Percentiles rank a stretch among this genome's conserved stretches.
phyloP scores from a whole-genome alignment of 2,888 invertebrate genomes.

The Epinotia nisella region DNA sequence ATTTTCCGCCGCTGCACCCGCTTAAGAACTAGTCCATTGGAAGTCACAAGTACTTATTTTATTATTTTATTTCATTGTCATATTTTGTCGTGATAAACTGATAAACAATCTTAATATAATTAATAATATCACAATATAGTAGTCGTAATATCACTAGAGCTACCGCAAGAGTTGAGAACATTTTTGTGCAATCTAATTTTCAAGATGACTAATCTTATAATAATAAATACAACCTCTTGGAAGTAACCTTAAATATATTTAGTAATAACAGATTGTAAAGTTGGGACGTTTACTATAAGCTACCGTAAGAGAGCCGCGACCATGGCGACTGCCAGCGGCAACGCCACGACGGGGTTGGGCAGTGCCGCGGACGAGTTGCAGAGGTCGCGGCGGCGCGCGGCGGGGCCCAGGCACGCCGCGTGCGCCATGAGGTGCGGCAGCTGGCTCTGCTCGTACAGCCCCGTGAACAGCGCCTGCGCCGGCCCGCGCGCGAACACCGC shows the following conservation, averaged over 20 bases:
- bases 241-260: background rate
- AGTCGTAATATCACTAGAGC: no score
- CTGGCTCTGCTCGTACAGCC: conserved; percentile 90
- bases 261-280: background rate
- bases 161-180: no score
- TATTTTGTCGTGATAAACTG: no score
- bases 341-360: conserved; percentile 70
- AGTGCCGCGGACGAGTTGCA: background rate
- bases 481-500: conserved; percentile 89
- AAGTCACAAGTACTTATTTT: no score
- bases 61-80: no score
- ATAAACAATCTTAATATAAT: no score
- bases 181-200: no score
- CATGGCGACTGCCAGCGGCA: background rate
- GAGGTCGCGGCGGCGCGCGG: conserved; percentile 55
- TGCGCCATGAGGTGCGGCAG: conserved; percentile 90
- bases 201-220: no score
- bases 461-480: conserved; percentile 89
- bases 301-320: background rate
- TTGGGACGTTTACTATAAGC: background rate
- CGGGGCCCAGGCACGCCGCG: conserved; percentile 88
- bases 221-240: no score
- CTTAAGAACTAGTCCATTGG: no score
- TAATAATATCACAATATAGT: no score
- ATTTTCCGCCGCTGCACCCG: no score